Conservation (phyloP, 1,140 invertebrate genomes). For the Cepaea nemoralis region DNA sequence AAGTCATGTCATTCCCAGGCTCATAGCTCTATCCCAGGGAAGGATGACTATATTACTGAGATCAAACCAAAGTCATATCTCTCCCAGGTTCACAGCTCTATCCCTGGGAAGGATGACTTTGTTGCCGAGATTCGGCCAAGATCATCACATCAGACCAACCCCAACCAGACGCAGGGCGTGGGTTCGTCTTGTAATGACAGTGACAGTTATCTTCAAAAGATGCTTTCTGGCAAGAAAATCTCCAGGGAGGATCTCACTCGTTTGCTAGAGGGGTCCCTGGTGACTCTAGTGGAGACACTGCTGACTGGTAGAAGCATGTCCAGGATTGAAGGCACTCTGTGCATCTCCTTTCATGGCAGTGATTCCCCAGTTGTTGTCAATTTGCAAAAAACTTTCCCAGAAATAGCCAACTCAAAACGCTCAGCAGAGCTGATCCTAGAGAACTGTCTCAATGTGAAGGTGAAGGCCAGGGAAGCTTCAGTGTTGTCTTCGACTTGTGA, state of each 20-base stretch:
- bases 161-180: background rate
- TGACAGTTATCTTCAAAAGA: background rate
- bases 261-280: background rate
- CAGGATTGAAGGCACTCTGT: background rate
- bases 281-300: conserved; percentile 21
- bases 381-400: background rate
- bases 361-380: conserved; percentile 15
- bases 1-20: background rate
- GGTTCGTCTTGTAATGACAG: background rate
- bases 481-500: background rate
- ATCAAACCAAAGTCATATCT: background rate
- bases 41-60: background rate
- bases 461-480: background rate
- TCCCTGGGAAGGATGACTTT: background rate
- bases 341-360: background rate
- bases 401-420: background rate
- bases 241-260: background rate
- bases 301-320: background rate
- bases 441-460: background rate
- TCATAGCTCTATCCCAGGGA: background rate
- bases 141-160: background rate
- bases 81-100: background rate
- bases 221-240: background rate
- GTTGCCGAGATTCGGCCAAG: conserved; percentile 7
- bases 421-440: background rate